Evolutionary conservation across 2,888 invertebrate genomes (phyloP), one percentile per base, ranked within the genome.

Genomic region (Cataglyphis altisquamis): DNA sequence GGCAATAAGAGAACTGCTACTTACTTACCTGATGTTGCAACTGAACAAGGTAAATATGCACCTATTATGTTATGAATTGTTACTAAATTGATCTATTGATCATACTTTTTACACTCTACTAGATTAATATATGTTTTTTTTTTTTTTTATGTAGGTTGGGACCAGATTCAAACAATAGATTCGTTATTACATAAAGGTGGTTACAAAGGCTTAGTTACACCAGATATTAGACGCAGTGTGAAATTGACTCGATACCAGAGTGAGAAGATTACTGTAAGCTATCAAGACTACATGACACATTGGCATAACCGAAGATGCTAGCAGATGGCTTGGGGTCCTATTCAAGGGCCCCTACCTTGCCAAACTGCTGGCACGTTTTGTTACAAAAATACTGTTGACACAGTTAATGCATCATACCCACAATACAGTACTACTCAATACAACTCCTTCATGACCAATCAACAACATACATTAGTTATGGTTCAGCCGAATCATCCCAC

Each of bases 141-240:
- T 25, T 1, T 25, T 39, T 29, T 12, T 94, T 73, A 45, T 95
- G 25, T 95, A 99, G 99, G 99, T 92, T 99, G 99, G 99, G 98
- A 99, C 96, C 98, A 98, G 95, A 96, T 98, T 89, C 99, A 99
- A 95, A 99, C 99, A 41, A 99, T 99, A 93, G 99, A 99, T 95
- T 99, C 99, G 60, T 96, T 99, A 87, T 96, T 99, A 88, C 97
- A 99, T 90, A 99, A 99, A 95, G 99, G 99, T 89, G 99, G 99
- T 66, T 99, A 97, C 95, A 98, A 98, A 95, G 98, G 98, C 41
- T 95, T 96, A 81, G 98, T 99, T 88, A 98, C 98, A 25, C 96
- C 97, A 36, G 98, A 98, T 77, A 96, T 98, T 93, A 97, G 99
- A 82, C 97, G 98, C 92, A 97, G 97, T 94, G 97, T 99, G 94